Percentiles rank a stretch among this genome's conserved stretches.
These are phyloP conservation scores for Carollia perspicillata DNA, from an alignment of 2,113 vertebrate species.

Conservation along the genomic window DNA sequence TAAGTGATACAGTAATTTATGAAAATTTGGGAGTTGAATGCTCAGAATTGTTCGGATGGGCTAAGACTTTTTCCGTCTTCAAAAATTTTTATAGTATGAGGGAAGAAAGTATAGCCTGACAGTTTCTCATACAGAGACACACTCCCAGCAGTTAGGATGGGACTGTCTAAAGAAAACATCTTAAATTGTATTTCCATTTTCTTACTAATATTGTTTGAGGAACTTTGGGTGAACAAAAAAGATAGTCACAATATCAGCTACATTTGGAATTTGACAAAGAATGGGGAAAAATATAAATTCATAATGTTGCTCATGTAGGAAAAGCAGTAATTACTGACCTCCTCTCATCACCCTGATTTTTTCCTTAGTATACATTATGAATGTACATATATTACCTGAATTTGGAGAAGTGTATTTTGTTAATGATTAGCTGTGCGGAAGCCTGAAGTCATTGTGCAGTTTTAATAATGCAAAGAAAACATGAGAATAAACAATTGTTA, in stretches of 20 bases:
- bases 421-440: not conserved
- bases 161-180: not conserved
- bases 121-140: not conserved
- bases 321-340: not conserved
- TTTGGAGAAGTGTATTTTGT: not conserved
- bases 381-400: not conserved
- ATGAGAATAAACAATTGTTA: not conserved
- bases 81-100: not conserved
- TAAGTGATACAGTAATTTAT: not conserved
- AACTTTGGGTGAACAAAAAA: not conserved
- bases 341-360: not conserved
- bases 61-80: not conserved
- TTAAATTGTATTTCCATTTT: not conserved
- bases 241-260: not conserved
- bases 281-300: not conserved
- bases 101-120: not conserved
- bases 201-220: not conserved
- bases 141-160: not conserved
- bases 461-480: not conserved
- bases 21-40: not conserved
- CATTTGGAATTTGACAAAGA: constrained; percentile 14
- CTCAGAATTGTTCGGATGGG: not conserved
- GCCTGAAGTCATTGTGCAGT: not conserved
- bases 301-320: not conserved
- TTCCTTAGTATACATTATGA: not conserved